Evolutionary conservation across 2,888 invertebrate species (phyloP).

Genomic region (Drosophila paranaensis): DNA sequence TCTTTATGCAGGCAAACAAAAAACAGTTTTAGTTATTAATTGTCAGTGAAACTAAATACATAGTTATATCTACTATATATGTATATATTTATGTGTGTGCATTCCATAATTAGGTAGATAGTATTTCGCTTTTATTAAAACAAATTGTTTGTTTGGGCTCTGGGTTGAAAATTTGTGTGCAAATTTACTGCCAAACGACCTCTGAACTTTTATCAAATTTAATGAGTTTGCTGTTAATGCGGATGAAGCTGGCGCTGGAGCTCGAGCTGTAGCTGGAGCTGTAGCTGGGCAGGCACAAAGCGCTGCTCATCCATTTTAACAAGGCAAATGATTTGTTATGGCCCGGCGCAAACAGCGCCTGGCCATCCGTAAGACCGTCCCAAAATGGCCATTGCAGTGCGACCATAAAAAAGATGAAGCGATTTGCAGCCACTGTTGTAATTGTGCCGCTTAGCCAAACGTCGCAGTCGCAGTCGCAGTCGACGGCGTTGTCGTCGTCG

Average conservation of each 20-base stretch:
- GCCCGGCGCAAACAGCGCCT: slow-evolving; percentile 43
- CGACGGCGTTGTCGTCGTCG: too few relatives aligned
- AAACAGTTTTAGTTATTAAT: slow-evolving; percentile 34
- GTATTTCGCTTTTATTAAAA: slow-evolving; percentile 14
- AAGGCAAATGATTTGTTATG: slow-evolving; percentile 76
- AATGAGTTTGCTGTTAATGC: slow-evolving; percentile 33
- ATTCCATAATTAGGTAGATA: slow-evolving; percentile 16
- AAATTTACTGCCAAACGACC: slow-evolving; percentile 42
- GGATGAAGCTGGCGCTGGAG: not conserved
- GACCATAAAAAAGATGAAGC: slow-evolving; percentile 80
- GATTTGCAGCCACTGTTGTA: slow-evolving; percentile 79
- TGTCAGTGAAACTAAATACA: slow-evolving; percentile 11
- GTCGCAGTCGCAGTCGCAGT: too few relatives aligned
- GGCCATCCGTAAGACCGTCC: slow-evolving; percentile 64
- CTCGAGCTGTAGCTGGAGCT: too few relatives aligned
- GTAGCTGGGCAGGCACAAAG: slow-evolving; percentile 14
- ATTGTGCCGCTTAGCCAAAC: slow-evolving; percentile 69
- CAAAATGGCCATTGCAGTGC: slow-evolving; percentile 79
- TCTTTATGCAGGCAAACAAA: slow-evolving; percentile 31
- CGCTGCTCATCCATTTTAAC: slow-evolving; percentile 41
- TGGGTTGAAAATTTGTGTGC: slow-evolving; percentile 22
- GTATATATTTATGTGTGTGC: not conserved
- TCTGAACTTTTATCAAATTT: slow-evolving; percentile 55
- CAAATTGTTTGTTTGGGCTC: slow-evolving; percentile 25
- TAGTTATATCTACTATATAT: not conserved